A percentile compares a stretch with the other conserved stretches of the same genome.
phyloP scores from a whole-genome alignment of 2,797 vertebrate genomes.

The Hozukius guyotensis region DNA sequence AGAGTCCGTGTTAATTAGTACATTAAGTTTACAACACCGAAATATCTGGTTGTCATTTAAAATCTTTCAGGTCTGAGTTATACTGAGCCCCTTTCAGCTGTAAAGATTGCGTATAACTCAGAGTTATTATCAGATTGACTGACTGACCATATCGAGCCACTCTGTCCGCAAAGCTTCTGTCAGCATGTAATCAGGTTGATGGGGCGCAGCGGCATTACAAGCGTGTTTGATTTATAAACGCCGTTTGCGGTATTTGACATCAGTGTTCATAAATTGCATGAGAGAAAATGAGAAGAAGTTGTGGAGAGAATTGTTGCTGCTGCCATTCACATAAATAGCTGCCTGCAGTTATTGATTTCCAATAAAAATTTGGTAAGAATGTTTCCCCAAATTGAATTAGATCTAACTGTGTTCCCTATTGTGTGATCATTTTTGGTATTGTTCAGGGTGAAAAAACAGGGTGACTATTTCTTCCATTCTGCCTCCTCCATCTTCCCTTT shows the following conservation, averaged over 20 bases:
- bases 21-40: neutral
- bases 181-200: slow-evolving; percentile 61
- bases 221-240: slow-evolving; percentile 54
- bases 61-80: neutral
- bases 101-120: neutral
- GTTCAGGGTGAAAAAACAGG: neutral
- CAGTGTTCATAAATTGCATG: slow-evolving; percentile 36
- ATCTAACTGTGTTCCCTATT: neutral
- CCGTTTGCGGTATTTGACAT: slow-evolving; percentile 24
- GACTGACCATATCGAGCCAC: slow-evolving; percentile 7
- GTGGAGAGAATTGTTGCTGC: slow-evolving; percentile 10
- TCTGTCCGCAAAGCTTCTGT: slow-evolving; percentile 35
- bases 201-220: slow-evolving; percentile 38
- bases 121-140: slow-evolving; percentile 24
- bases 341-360: slow-evolving; percentile 39
- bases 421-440: neutral
- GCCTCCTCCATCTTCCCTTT: neutral
- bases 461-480: neutral
- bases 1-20: neutral
- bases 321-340: slow-evolving; percentile 22
- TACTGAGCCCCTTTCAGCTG: neutral
- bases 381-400: slow-evolving; percentile 9
- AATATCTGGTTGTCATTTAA: neutral
- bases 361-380: neutral
- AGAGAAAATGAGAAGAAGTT: slow-evolving; percentile 5